Base-by-base conservation (phyloP, 1,140 invertebrate species). In the Orchestia grillus region DNA sequence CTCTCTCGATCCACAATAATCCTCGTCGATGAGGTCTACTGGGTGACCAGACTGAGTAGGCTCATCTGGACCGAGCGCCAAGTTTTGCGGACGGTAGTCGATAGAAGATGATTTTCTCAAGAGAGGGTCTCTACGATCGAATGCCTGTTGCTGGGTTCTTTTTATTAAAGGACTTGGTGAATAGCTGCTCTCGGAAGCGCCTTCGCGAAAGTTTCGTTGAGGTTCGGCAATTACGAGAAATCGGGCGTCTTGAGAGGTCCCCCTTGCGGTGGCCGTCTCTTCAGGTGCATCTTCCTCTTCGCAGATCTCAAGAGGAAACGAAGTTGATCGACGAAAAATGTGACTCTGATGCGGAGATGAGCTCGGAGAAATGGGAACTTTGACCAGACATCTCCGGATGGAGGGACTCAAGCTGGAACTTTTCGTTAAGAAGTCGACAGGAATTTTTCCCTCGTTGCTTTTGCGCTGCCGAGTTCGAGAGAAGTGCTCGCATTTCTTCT, bases 311-410 rank as follows among this genome's bases (percentile, higher is more conserved):
- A 94, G 92, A 47, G 92, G 92, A 47, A 94, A 94, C 43, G 92
- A 94, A 94, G 92, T 94, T 94, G 92, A 94, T 94, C 92, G 44
- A 44, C 92, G 92, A 94, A 94, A 94, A 94, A 94, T 94, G 44
- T 40, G 92, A 94, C 92, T 94, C 44, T 94, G 92, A 47, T 94
- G 92, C 44, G 92, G 92, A 40, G 92, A 94, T 45, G 92, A 94
- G 44, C 92, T 94, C 92, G 92, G 92, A 45, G 92, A 94, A 94
- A 94, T 94, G 19, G 92, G 92, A 94, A 94, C 92, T 94, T 94
- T 94, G 44, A 94, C 92, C 41, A 94, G 92, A 94, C 92, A 94
- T 94, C 92, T 8, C 41, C 92, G 92, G 44, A 94, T 94, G 92
- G 92, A 94, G 44, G 92, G 92, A 45, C 92, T 94, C 44, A 94